A percentile compares a stretch with the other conserved stretches of the same genome.
phyloP scores from a whole-genome alignment of 2,888 invertebrate species.

The Polylopha cassiicola region DNA sequence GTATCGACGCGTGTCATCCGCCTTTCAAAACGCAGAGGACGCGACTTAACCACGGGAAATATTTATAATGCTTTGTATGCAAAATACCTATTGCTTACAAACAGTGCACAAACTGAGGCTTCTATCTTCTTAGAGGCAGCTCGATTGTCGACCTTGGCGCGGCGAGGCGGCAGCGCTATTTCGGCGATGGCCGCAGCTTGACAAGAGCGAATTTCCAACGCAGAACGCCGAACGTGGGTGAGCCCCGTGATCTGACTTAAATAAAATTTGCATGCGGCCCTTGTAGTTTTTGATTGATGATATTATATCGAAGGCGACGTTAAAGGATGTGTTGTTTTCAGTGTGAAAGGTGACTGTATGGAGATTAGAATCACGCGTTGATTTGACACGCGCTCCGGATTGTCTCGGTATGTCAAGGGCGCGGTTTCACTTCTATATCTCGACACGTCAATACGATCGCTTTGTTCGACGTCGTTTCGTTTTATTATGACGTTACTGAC shows the following conservation, averaged over 20 bases:
- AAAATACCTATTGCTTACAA: constrained; percentile 65
- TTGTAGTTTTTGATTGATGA: constrained; percentile 62
- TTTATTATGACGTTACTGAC: constrained; percentile 34
- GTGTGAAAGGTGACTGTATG: constrained; percentile 71
- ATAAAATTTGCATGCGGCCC: constrained; percentile 60
- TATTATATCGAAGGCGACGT: constrained; percentile 44
- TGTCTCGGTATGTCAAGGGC: constrained; percentile 61
- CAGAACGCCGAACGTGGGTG: constrained; percentile 48
- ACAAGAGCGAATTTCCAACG: constrained; percentile 38
- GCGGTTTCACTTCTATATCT: constrained; percentile 44
- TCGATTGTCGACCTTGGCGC: constrained; percentile 53
- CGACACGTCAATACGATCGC: constrained; percentile 46
- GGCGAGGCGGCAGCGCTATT: constrained; percentile 34
- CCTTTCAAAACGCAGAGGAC: constrained; percentile 59
- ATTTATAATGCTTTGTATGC: constrained; percentile 77
- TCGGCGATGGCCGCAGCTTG: constrained; percentile 13
- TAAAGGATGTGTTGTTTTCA: constrained; percentile 44
- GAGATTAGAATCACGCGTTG: constrained; percentile 61
- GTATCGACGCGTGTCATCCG: constrained; percentile 67
- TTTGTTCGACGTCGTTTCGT: constrained; percentile 48
- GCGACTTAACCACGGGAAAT: constrained; percentile 61
- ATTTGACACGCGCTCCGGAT: constrained; percentile 54
- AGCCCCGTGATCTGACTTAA: constrained; percentile 52
- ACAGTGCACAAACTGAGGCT: constrained; percentile 48
- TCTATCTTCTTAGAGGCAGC: constrained; percentile 39